Conservation (phyloP, 1,140 invertebrate genomes). For the Zaprionus davidi region DNA sequence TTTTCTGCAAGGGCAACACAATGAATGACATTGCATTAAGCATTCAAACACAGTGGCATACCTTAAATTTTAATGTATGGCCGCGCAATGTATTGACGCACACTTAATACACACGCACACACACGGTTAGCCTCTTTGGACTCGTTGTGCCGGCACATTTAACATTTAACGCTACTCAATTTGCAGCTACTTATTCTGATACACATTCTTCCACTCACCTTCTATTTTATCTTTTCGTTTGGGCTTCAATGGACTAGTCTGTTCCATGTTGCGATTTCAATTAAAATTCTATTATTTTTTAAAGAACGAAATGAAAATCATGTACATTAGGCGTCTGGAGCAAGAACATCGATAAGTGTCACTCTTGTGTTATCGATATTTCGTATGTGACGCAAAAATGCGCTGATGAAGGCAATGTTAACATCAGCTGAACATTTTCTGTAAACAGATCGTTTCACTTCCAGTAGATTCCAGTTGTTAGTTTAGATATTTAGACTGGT, state of each 20-base stretch:
- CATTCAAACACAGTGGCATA: slow-evolving; percentile 55
- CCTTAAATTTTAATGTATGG: slow-evolving; percentile 74
- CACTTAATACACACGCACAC: slow-evolving; percentile 45
- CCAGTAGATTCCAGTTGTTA: slow-evolving; percentile 12
- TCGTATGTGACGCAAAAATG: slow-evolving; percentile 5
- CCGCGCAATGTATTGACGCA: slow-evolving; percentile 44
- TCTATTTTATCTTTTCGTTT: slow-evolving; percentile 62
- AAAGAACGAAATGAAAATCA: slow-evolving; percentile 33
- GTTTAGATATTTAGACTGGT: slow-evolving; percentile 16
- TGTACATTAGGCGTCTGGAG: slow-evolving; percentile 45
- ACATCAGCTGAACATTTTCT: neutral
- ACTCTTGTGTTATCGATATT: neutral
- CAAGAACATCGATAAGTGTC: slow-evolving; percentile 24
- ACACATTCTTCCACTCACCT: slow-evolving; percentile 62
- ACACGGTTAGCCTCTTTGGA: slow-evolving; percentile 37
- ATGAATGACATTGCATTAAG: slow-evolving; percentile 78
- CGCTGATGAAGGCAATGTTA: neutral
- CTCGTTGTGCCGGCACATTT: slow-evolving; percentile 65
- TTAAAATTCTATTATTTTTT: slow-evolving; percentile 25
- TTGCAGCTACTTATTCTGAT: slow-evolving; percentile 36
- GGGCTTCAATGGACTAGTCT: slow-evolving; percentile 55
- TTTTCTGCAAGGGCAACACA: slow-evolving; percentile 65
- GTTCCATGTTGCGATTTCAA: slow-evolving; percentile 45
- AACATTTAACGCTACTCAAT: slow-evolving; percentile 29
- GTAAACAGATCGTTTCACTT: slow-evolving; percentile 28